phyloP scores from a whole-genome alignment of 2,797 vertebrate species.

The Coreius guichenoti region DNA sequence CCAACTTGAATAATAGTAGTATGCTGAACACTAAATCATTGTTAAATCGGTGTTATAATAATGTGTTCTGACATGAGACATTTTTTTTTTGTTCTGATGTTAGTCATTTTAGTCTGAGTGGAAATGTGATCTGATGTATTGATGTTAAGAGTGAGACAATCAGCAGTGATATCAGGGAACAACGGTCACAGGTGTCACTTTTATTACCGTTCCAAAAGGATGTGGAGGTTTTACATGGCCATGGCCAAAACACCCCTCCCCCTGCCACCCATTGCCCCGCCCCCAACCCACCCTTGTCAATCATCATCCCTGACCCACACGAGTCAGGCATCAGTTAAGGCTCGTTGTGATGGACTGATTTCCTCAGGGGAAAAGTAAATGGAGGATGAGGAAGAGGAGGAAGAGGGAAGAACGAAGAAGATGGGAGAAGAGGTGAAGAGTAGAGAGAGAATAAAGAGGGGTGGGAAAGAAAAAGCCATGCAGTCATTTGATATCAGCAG shows the following conservation, averaged over 20 bases:
- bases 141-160: not conserved
- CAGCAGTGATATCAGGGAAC: constrained; percentile 35
- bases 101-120: not conserved
- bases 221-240: constrained; percentile 35
- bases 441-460: constrained; percentile 55
- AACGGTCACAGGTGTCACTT: constrained; percentile 38
- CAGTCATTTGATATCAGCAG: constrained; percentile 13
- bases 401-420: constrained; percentile 55
- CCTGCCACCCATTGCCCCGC: not conserved
- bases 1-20: not conserved
- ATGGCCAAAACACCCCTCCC: constrained; percentile 20
- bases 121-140: constrained; percentile 1
- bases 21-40: not conserved
- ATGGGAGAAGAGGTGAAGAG: constrained; percentile 38
- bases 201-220: constrained; percentile 56
- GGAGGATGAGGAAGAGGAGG: constrained; percentile 66
- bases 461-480: constrained; percentile 54
- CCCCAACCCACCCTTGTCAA: constrained; percentile 47
- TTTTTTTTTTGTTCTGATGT: not conserved
- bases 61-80: not conserved
- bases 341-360: constrained; percentile 41
- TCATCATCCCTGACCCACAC: constrained; percentile 42
- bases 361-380: constrained; percentile 61
- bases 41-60: not conserved
- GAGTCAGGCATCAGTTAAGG: constrained; percentile 28